These are phyloP conservation scores for Neopelma chrysocephalum DNA, from an alignment of 2,797 vertebrate species.

Conservation along the genomic window DNA sequence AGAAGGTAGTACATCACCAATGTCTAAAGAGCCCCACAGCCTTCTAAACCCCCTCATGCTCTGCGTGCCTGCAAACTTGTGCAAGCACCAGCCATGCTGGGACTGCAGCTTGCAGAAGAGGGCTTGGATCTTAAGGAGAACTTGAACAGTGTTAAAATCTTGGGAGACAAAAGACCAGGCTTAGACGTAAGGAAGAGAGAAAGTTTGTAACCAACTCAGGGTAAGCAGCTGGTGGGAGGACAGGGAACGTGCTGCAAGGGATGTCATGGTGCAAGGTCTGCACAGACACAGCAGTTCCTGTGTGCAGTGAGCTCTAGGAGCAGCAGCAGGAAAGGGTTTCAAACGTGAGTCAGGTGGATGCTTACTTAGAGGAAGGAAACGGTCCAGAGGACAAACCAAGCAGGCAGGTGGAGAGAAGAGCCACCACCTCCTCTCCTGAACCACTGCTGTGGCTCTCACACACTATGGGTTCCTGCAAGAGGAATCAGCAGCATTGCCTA, in stretches of 20 bases:
- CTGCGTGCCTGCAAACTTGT: not conserved
- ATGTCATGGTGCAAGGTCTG: not conserved
- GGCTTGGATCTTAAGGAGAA: not conserved
- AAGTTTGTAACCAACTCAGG: not conserved
- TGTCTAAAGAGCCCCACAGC: not conserved
- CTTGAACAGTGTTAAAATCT: not conserved
- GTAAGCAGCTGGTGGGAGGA: not conserved
- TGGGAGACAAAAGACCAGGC: not conserved
- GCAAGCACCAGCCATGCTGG: not conserved
- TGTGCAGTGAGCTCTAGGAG: not conserved
- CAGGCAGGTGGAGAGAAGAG: not conserved
- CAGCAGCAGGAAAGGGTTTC: not conserved
- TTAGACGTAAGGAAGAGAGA: not conserved
- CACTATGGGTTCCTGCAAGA: not conserved
- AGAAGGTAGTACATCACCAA: rapidly evolving
- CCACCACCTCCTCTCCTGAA: not conserved
- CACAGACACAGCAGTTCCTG: not conserved
- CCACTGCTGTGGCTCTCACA: rapidly evolving
- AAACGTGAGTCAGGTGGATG: not conserved
- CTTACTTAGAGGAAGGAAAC: not conserved
- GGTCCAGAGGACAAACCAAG: not conserved
- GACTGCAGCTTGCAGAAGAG: not conserved
- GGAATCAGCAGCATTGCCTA: not conserved
- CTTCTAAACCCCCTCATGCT: not conserved
- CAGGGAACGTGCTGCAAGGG: not conserved